Evolutionary conservation across 1,140 invertebrate species (phyloP), one percentile per base, ranked within the genome.

Genomic region (Microplitis mediator): DNA sequence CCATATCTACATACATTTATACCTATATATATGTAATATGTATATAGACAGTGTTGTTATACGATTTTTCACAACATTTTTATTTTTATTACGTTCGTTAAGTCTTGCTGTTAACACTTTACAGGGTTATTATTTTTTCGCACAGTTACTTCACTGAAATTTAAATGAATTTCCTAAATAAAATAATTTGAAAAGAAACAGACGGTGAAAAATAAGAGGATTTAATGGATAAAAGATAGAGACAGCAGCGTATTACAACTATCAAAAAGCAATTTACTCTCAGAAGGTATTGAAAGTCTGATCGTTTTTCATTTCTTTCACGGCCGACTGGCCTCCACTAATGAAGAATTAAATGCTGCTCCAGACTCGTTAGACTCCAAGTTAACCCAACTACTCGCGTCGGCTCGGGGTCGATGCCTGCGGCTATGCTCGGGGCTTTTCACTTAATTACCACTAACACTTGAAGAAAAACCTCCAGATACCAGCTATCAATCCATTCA

Each of bases 331-430:
- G 51, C 39, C 34, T 16, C 39, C 36, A 13, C 74, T 73, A 75
- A 75, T 70, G 71, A 75, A 72, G 74, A 75, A 73, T 73, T 75
- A 75, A 75, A 70, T 75, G 71, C 71, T 69, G 50, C 52, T 32
- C 51, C 64, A 31, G 60, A 61, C 69, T 68, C 73, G 39, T 69
- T 64, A 51, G 67, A 69, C 54, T 34, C n/a, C 23, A 54, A 69
- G 67, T 60, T 69, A 69, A 45, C 56, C 67, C 65, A 68, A 34
- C 65, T 36, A 11, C 31, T 34, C n/a, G 2, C 65, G 54, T 13
- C 65, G 14, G 13, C 31, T 34, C n/a, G 2, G 32, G 54, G 32
- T 69, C 52, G 58, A 34, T 56, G 51, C 50, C 67, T 56, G 66
- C 66, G 65, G 65, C 31, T 67, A 5, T 36, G 66, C 50, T 32